These are phyloP conservation scores for Parasteatoda lunata DNA, from an alignment of 2,888 invertebrate genomes.

Conservation along the genomic window DNA sequence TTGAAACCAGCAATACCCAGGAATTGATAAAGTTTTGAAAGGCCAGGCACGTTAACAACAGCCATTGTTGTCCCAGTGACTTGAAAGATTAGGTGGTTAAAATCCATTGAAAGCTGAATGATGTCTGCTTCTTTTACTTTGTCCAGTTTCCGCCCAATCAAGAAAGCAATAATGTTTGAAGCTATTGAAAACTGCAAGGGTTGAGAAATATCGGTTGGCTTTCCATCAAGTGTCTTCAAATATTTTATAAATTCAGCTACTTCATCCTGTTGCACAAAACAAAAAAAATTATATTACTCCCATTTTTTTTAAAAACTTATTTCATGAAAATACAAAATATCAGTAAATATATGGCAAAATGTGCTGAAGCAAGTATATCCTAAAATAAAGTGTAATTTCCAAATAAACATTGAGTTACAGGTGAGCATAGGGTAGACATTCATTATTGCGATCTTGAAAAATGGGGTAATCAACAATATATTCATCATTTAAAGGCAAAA, in stretches of 20 bases:
- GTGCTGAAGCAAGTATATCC: too few species aligned
- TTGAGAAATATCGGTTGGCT: slow-evolving; percentile 16
- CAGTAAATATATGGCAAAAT: too few species aligned
- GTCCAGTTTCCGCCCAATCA: slow-evolving; percentile 25
- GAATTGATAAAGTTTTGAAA: slow-evolving; percentile 19
- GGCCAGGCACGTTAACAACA: slow-evolving; percentile 12
- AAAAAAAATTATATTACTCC: too few species aligned
- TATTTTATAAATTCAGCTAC: background rate
- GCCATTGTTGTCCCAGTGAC: slow-evolving; percentile 4
- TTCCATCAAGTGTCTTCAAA: background rate
- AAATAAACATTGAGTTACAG: too few species aligned
- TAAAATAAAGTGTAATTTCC: too few species aligned
- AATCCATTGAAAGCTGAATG: slow-evolving; percentile 16
- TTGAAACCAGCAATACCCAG: slow-evolving; percentile 30
- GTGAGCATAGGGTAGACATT: too few species aligned
- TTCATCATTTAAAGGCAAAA: too few species aligned
- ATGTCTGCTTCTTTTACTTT: slow-evolving; percentile 34
- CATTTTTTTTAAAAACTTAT: too few species aligned
- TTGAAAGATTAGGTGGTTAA: background rate
- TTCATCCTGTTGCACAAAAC: slow-evolving; percentile 3
- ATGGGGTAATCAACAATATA: too few species aligned
- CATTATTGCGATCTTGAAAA: too few species aligned
- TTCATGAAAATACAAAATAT: too few species aligned
- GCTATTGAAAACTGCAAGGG: slow-evolving; percentile 1
- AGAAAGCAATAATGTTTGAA: slow-evolving; percentile 34